Base-by-base conservation (phyloP, 2,888 invertebrate genomes). In the Melieria crassipennis region DNA sequence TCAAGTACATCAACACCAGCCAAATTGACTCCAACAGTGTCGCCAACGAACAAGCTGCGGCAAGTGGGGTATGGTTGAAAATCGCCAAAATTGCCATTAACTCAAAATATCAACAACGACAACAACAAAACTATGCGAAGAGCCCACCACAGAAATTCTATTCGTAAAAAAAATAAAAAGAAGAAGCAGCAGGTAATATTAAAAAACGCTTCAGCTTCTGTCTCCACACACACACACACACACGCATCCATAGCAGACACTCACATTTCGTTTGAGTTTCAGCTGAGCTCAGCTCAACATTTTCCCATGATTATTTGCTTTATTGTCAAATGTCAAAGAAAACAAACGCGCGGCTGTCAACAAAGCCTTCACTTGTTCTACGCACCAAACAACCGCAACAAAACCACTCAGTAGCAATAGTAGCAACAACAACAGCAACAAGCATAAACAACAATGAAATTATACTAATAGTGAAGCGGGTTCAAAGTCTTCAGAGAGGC, bases 291-390 rank as follows among this genome's bases (percentile, higher is more conserved):
- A 45, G 7, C 30, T 65, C 46, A 70, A 70, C 52, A 70, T 77
- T 83, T 81, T 82, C 83, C 81, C 82, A 83, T 83, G 83, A 82
- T 83, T 83, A 83, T 81, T 81, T 81, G 80, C 81, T 80, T 82
- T 78, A 82, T 83, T 83, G 81, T 81, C 82, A 82, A 81, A 81
- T 81, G 81, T 82, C 80, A 80, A 81, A 61, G 13, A 13, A 6
- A 16, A 55, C 16, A 60, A 56, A 69, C 65, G 60, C 52, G 72
- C 74, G 66, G 66, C 58, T 65, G 83, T 78, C 75, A 81, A 81
- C 81, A 81, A 81, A 83, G 83, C 79, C 78, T 79, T 83, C 81
- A 82, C 81, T 81, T 82, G 83, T 81, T 81, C 80, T 83, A 80
- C 82, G 79, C 77, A 79, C 76, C 79, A 76, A 81, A 79, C 75